These are phyloP conservation scores for Sminthopsis crassicaudata DNA, from an alignment of 2,113 vertebrate species.

Conservation along the genomic window DNA sequence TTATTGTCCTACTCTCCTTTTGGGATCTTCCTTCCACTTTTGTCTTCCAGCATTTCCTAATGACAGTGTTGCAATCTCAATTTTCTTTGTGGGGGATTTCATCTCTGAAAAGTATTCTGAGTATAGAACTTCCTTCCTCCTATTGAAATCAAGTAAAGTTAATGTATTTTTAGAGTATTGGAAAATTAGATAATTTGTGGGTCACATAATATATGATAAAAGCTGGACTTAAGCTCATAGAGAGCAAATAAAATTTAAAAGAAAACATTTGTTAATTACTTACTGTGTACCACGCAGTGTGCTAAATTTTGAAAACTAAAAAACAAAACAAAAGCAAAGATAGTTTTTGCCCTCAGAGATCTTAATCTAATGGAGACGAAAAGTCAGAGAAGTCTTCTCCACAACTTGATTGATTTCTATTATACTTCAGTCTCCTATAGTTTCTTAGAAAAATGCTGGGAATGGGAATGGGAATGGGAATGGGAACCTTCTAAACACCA, in stretches of 20 bases:
- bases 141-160: neutral
- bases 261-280: neutral
- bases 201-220: neutral
- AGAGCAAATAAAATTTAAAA: neutral
- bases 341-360: neutral
- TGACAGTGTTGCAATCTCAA: neutral
- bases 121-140: neutral
- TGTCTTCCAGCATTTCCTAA: neutral
- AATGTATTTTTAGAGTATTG: neutral
- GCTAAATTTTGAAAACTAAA: neutral
- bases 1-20: neutral
- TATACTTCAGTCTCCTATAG: neutral
- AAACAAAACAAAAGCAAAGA: neutral
- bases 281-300: neutral
- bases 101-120: neutral
- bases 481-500: neutral
- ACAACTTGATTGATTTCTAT: neutral
- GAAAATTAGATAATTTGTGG: neutral
- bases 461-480: no score
- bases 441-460: neutral
- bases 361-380: neutral
- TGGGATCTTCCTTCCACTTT: neutral
- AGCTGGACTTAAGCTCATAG: neutral
- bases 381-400: neutral
- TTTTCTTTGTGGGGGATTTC: neutral